These are phyloP conservation scores for Pomacea maculata DNA, from an alignment of 1,140 invertebrate genomes.

Conservation along the genomic window DNA sequence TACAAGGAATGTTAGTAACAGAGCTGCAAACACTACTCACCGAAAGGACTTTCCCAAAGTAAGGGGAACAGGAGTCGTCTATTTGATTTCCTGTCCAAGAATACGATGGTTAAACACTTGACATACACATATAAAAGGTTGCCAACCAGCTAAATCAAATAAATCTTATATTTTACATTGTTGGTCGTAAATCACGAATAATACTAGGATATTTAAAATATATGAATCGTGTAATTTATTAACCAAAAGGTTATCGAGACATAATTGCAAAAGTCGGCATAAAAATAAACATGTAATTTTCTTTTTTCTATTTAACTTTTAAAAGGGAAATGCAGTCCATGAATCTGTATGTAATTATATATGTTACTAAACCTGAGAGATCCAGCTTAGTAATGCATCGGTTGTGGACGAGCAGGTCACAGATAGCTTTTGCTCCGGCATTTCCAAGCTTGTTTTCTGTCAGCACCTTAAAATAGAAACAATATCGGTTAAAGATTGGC, in stretches of 20 bases:
- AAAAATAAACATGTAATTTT: too few species aligned
- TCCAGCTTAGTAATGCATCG: slow-evolving; percentile 48
- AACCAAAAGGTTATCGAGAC: too few species aligned
- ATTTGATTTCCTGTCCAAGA: slow-evolving; percentile 42
- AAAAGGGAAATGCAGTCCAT: too few species aligned
- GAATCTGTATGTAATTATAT: too few species aligned
- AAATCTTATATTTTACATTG: too few species aligned
- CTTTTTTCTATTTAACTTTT: too few species aligned
- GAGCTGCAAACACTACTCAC: slow-evolving; percentile 23
- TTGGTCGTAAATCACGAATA: too few species aligned
- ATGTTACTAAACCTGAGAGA: slow-evolving; percentile 33
- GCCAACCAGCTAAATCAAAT: neutral
- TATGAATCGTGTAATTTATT: too few species aligned
- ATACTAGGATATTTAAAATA: too few species aligned
- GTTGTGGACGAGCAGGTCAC: slow-evolving; percentile 44
- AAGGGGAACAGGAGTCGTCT: slow-evolving; percentile 41
- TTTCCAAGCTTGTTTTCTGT: slow-evolving; percentile 48
- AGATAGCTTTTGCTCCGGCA: slow-evolving; percentile 40
- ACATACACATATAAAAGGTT: neutral
- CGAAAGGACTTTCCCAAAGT: slow-evolving; percentile 44
- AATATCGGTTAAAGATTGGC: slow-evolving; percentile 2
- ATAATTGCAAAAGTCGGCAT: too few species aligned
- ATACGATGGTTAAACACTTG: too few species aligned
- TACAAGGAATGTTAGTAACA: too few species aligned
- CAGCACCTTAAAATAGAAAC: slow-evolving; percentile 39